phyloP scores from a whole-genome alignment of 2,797 vertebrate genomes.

The Labeo calbasu region DNA sequence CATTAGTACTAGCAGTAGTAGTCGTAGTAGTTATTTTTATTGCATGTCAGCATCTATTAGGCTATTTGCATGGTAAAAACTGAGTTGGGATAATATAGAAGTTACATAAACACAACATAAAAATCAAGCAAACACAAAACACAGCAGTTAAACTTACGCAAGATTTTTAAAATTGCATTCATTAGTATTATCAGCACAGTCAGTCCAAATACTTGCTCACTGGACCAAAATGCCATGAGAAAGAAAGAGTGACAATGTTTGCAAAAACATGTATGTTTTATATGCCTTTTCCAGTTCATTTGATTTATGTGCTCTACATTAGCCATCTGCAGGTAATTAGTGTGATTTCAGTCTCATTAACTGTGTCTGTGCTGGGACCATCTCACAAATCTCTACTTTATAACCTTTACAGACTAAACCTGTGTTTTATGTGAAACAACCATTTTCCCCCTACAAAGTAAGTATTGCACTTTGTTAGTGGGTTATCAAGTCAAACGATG shows the following conservation, averaged over 20 bases:
- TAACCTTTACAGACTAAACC: slow-evolving; percentile 3
- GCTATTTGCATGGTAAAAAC: too few species aligned
- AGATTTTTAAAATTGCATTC: too few species aligned
- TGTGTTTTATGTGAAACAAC: slow-evolving; percentile 23
- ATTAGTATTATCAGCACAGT: not conserved
- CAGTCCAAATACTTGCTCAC: not conserved
- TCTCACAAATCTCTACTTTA: slow-evolving; percentile 8
- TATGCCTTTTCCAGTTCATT: not conserved
- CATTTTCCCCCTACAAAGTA: not conserved
- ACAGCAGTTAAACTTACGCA: too few species aligned
- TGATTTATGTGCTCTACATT: slow-evolving; percentile 11
- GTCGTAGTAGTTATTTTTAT: not conserved
- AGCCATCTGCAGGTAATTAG: slow-evolving; percentile 22
- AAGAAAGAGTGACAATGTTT: not conserved
- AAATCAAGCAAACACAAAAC: too few species aligned
- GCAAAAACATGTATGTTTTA: not conserved
- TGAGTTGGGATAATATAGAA: not conserved
- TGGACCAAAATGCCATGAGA: not conserved
- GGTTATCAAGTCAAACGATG: slow-evolving; percentile 24
- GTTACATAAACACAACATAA: not conserved
- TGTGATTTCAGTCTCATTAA: slow-evolving; percentile 6
- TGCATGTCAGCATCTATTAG: too few species aligned
- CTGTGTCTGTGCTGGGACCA: not conserved
- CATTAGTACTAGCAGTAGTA: not conserved
- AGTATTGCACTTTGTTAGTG: slow-evolving; percentile 44